Base-by-base conservation (phyloP, 2,888 invertebrate genomes). In the Petrolisthes cinctipes region DNA sequence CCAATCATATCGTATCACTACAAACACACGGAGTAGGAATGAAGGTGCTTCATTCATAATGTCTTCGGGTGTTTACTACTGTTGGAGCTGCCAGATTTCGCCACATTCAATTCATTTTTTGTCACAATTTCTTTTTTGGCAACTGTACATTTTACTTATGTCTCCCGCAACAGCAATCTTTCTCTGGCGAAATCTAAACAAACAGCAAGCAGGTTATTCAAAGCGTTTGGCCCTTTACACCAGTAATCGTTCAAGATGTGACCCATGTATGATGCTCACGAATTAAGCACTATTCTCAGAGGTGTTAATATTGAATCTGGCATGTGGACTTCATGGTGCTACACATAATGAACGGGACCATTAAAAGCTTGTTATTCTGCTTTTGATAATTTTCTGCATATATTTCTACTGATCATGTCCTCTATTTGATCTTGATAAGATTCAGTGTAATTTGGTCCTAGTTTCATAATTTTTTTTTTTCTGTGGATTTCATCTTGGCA, bases 141-240 rank as follows among this genome's bases (percentile, higher is more conserved):
- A n/a, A n/a, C n/a, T n/a, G n/a, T n/a, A n/a, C 82, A 83, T 87
- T 51, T 83, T 87, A 4, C 78, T 54, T 51, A 83, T 71, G 11
- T 87, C 87, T 14, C 83, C 83, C 2, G 11, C 66, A n/a, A 86
- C 61, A 51, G 82, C 82, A 73, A 87, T 73, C 14, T n/a, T 7
- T 1, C 68, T 37, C 54, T 86, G 78, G 7, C 86, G 71, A 4
- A 86, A 83, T 53, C 87, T 79, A 5, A 87, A 51, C 14, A 87
- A 78, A 83, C 73, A 37, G 80, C 83, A 1, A 83, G 23, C 2
- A 83, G 20, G 37, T 37, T 54, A 54, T 79, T 66, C 5, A 87
- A 17, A 14, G 83, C 54, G 37, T 87, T 71, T 0, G 87, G 80
- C 4, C 83, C 83, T 51, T 87, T 87, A 1, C 80, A 37, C 83